Evolutionary conservation across 2,888 invertebrate genomes (phyloP).

Genomic region (Archips xylosteana): DNA sequence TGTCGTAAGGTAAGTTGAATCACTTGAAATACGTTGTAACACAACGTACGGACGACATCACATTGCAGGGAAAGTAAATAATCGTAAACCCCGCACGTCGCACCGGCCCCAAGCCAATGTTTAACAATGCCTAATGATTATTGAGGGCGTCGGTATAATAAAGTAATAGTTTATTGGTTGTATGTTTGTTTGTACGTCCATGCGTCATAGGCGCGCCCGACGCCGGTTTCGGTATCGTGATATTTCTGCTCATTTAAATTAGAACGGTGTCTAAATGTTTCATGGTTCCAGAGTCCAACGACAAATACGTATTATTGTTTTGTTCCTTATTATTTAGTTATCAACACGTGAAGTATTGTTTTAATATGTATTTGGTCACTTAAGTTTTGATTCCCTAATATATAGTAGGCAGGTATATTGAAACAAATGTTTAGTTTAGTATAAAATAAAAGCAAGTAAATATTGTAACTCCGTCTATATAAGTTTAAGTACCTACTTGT

Average conservation of each 20-base stretch:
- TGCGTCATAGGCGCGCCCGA: conserved; percentile 76
- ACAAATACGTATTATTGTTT: not conserved
- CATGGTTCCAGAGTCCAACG: not conserved
- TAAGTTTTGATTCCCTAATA: too few relatives aligned
- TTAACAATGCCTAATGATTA: conserved; percentile 67
- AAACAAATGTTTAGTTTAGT: too few relatives aligned
- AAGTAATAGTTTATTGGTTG: conserved; percentile 78
- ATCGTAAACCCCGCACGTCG: conserved; percentile 61
- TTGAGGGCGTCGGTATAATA: conserved; percentile 76
- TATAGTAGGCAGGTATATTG: too few relatives aligned
- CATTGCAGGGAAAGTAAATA: conserved; percentile 54
- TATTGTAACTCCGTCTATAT: too few relatives aligned
- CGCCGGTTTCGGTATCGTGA: conserved; percentile 45
- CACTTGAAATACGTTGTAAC: conserved; percentile 12
- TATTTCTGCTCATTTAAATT: conserved; percentile 42
- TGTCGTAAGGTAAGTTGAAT: conserved; percentile 1
- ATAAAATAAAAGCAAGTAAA: too few relatives aligned
- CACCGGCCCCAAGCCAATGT: conserved; percentile 54
- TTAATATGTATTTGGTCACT: too few relatives aligned
- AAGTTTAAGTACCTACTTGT: too few relatives aligned
- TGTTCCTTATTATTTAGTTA: not conserved
- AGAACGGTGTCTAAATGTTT: conserved; percentile 14
- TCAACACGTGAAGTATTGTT: not conserved
- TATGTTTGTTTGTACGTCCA: conserved; percentile 68
- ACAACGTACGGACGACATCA: conserved; percentile 37